These are phyloP conservation scores for Gavialis gangeticus DNA, from an alignment of 2,113 vertebrate genomes.

Conservation along the genomic window DNA sequence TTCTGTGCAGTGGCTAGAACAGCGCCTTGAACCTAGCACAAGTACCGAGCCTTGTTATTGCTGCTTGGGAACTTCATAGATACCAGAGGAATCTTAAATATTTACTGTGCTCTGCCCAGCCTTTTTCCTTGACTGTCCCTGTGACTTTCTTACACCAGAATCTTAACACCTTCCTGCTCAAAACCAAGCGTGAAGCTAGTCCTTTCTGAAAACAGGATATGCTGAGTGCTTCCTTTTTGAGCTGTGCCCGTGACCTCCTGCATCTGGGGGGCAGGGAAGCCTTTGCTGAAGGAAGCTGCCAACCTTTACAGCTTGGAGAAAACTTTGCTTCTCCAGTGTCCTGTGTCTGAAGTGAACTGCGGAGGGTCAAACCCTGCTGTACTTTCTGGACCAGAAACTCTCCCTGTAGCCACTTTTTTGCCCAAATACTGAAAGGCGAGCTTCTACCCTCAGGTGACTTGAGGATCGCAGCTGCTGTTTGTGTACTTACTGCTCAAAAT, in stretches of 20 bases:
- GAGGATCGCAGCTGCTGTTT: neutral
- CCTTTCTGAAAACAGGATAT: slow-evolving; percentile 29
- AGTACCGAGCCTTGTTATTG: neutral
- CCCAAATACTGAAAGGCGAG: neutral
- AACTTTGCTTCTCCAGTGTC: slow-evolving; percentile 20
- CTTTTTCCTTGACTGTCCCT: neutral
- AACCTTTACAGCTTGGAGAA: neutral
- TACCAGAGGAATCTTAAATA: neutral
- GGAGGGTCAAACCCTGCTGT: neutral
- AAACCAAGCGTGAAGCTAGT: neutral
- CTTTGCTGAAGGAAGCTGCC: neutral
- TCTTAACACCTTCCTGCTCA: neutral
- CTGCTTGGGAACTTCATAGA: accelerated
- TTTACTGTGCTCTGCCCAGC: neutral
- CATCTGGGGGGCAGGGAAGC: neutral
- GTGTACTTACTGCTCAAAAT: neutral
- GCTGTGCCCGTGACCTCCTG: slow-evolving; percentile 23
- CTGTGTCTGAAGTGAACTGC: neutral
- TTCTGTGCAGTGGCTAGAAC: neutral
- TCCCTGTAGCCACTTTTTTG: neutral
- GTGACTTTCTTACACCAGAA: neutral
- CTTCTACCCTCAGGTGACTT: neutral
- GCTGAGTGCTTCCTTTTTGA: slow-evolving; percentile 18
- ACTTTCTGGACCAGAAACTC: neutral
- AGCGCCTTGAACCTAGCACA: neutral